A percentile compares a stretch with the other conserved stretches of the same genome.
phyloP scores from a whole-genome alignment of 2,113 vertebrate species.

The Microcebus murinus region DNA sequence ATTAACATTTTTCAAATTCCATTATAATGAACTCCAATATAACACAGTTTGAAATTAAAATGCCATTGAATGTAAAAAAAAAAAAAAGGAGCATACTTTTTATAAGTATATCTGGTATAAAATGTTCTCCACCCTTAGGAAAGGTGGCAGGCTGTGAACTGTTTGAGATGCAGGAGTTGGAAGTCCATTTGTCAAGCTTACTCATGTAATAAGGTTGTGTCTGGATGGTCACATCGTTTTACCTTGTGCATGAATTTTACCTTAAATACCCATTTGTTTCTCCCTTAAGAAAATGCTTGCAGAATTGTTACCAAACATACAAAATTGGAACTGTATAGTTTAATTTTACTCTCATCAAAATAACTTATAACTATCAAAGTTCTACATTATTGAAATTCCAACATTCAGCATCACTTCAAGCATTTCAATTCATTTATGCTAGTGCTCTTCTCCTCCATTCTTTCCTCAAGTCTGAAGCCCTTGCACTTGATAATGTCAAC shows the following conservation, averaged over 20 bases:
- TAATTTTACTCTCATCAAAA: constrained; percentile 3
- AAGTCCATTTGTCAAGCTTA: background rate
- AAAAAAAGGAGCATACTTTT: background rate
- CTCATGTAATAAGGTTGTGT: background rate
- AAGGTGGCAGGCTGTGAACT: background rate
- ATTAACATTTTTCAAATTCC: constrained; percentile 14
- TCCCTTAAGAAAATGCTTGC: background rate
- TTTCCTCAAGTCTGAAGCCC: background rate
- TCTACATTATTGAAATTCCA: background rate
- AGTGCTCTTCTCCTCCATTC: background rate
- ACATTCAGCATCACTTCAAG: background rate
- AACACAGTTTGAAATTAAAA: constrained; percentile 17
- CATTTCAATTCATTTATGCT: background rate
- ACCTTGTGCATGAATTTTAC: background rate
- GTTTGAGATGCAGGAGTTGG: background rate
- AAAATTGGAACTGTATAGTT: background rate
- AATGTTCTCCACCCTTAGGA: background rate
- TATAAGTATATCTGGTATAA: background rate
- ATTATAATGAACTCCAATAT: constrained; percentile 11
- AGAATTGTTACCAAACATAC: background rate
- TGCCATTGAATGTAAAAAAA: background rate
- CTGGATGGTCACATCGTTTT: background rate
- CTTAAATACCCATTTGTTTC: background rate
- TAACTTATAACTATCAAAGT: background rate
- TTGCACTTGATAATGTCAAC: background rate